Evolutionary conservation across 23 tunicate genomes (phyloP).

Genomic region (Phallusia fumigata): DNA sequence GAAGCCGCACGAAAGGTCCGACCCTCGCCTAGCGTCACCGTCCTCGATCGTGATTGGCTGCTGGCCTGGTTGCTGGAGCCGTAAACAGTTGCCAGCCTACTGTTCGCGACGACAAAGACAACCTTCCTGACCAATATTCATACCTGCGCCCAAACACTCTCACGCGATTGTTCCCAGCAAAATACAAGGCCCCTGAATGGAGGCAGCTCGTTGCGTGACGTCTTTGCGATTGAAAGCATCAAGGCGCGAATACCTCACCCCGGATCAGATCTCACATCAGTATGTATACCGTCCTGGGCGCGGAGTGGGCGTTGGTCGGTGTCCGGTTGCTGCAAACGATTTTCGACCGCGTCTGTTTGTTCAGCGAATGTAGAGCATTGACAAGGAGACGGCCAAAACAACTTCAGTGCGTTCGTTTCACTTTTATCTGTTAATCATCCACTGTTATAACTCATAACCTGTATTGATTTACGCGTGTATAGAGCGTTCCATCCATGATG

Average conservation of each 20-base stretch:
- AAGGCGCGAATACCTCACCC: neutral
- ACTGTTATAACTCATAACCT: no score
- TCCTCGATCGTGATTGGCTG: neutral
- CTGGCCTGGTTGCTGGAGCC: neutral
- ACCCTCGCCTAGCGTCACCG: neutral
- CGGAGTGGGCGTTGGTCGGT: neutral
- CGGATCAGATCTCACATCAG: neutral
- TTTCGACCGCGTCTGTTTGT: neutral
- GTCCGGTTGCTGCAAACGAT: neutral
- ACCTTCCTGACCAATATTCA: constrained; percentile 9
- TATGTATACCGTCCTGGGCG: neutral
- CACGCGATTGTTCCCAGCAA: constrained; percentile 2
- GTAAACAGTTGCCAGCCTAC: constrained; percentile 8
- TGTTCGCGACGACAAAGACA: constrained; percentile 8
- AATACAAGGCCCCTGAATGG: neutral
- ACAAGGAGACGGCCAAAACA: neutral
- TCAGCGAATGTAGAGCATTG: neutral
- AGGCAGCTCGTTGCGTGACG: neutral
- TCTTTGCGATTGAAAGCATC: neutral
- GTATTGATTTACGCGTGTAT: no score
- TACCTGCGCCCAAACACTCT: neutral
- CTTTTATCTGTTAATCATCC: no score
- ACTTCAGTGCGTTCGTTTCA: no score
- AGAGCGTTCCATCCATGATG: no score
- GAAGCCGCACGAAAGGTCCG: neutral